Conservation (phyloP, 1,140 invertebrate species). For the Megathymus violae region DNA sequence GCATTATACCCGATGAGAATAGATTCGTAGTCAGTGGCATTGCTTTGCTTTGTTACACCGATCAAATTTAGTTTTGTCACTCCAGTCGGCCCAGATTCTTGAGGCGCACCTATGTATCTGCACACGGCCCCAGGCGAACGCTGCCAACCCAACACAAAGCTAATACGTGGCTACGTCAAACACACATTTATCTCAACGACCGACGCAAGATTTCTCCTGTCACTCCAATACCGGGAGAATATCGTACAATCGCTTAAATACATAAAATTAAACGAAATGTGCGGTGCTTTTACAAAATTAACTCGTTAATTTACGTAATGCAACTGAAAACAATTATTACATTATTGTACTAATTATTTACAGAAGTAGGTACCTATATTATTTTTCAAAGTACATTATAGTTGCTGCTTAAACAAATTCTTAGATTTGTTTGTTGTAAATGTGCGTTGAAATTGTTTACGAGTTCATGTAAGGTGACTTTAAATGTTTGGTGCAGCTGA, state of each 20-base stretch:
- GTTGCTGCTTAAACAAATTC: neutral
- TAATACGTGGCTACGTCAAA: constrained; percentile 62
- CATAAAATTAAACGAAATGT: neutral
- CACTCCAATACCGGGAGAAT: constrained; percentile 39
- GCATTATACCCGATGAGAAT: constrained; percentile 39
- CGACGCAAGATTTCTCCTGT: constrained; percentile 69
- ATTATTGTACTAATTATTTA: neutral
- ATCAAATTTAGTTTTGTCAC: constrained; percentile 82
- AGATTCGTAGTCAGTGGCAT: constrained; percentile 58
- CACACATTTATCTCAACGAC: constrained; percentile 67
- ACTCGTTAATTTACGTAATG: neutral
- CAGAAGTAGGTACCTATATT: neutral
- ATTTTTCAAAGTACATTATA: constrained; percentile 7
- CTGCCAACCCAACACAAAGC: constrained; percentile 71
- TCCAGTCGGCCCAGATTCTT: constrained; percentile 80
- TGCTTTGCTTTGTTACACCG: constrained; percentile 69
- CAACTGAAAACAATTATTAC: constrained; percentile 3
- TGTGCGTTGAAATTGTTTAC: constrained; percentile 42
- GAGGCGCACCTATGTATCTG: constrained; percentile 64
- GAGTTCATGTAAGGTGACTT: constrained; percentile 29
- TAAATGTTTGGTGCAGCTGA: constrained; percentile 49
- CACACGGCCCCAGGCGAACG: constrained; percentile 71
- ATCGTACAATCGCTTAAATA: constrained; percentile 10
- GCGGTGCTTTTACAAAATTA: neutral
- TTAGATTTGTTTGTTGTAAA: constrained; percentile 29